Percentiles rank a stretch among this genome's conserved stretches.
These are phyloP conservation scores for Mercenaria mercenaria DNA, from an alignment of 1,140 invertebrate species.

Conservation along the genomic window DNA sequence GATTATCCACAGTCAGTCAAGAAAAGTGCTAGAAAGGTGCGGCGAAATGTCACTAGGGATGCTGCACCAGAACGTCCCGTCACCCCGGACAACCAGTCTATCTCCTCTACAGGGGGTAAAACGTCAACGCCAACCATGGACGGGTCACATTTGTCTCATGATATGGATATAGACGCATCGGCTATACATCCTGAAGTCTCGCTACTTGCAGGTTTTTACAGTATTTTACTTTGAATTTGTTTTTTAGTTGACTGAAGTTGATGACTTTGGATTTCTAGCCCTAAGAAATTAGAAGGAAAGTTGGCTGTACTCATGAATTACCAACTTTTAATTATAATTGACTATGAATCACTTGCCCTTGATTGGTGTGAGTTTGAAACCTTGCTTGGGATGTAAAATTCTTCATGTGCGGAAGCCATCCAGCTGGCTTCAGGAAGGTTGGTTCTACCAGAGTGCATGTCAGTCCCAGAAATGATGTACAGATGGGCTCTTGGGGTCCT, in stretches of 20 bases:
- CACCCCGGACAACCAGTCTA: constrained; percentile 69
- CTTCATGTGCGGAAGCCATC: too few species aligned
- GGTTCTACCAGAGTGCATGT: too few species aligned
- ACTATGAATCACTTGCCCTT: too few species aligned
- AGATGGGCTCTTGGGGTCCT: too few species aligned
- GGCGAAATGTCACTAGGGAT: not conserved
- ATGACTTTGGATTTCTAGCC: not conserved
- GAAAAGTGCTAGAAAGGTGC: constrained; percentile 31
- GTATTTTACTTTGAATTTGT: not conserved
- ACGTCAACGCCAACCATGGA: constrained; percentile 78
- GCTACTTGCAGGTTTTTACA: constrained; percentile 58
- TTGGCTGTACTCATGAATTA: too few species aligned
- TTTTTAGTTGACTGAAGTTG: not conserved
- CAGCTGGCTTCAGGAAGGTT: too few species aligned
- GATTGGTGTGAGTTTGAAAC: too few species aligned
- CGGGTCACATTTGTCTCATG: constrained; percentile 66
- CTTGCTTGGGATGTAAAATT: too few species aligned
- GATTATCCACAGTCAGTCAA: constrained; percentile 11
- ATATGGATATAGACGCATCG: constrained; percentile 76
- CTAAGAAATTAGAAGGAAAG: too few species aligned
- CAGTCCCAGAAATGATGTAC: too few species aligned
- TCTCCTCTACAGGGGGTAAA: constrained; percentile 66
- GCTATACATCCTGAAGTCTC: constrained; percentile 76
- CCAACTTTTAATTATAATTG: too few species aligned
- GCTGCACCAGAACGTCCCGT: constrained; percentile 23